phyloP scores from a whole-genome alignment of 1,140 invertebrate species.

The Drosophila sulfurigaster region DNA sequence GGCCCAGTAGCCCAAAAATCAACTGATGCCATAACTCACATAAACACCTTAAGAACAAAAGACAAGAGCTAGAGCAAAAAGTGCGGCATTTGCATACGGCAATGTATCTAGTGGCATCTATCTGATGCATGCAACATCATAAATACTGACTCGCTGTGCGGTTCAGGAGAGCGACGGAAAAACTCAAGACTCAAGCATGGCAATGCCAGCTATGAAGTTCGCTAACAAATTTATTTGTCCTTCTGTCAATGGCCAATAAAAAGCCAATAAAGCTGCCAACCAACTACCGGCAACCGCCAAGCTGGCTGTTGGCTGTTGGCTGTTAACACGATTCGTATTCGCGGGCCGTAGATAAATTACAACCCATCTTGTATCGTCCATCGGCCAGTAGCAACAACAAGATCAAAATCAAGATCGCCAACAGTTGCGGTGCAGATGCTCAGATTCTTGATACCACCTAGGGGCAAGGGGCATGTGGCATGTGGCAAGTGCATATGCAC shows the following conservation, averaged over 20 bases:
- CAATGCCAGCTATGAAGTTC: conserved; percentile 25
- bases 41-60: conserved; percentile 65
- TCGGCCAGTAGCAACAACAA: conserved; percentile 33
- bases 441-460: background rate
- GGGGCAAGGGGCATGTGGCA: conserved; percentile 1
- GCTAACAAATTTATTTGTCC: conserved; percentile 78
- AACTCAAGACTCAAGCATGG: conserved; percentile 51
- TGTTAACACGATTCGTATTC: conserved; percentile 66
- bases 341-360: conserved; percentile 69
- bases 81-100: conserved; percentile 63
- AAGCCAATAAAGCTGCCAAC: conserved; percentile 82
- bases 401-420: conserved; percentile 59
- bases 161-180: conserved; percentile 35
- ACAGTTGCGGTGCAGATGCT: conserved; percentile 25
- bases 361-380: conserved; percentile 29
- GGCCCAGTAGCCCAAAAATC: conserved; percentile 51
- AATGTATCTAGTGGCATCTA: conserved; percentile 36
- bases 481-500: conserved; percentile 40
- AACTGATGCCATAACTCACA: conserved; percentile 69
- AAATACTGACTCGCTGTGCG: conserved; percentile 47
- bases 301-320: conserved; percentile 60
- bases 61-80: conserved; percentile 59
- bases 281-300: conserved; percentile 33
- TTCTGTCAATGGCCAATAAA: conserved; percentile 84
- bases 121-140: conserved; percentile 62